Evolutionary conservation across 2,797 vertebrate genomes (phyloP), one percentile per base, ranked within the genome.

Genomic region (Brotula barbata): DNA sequence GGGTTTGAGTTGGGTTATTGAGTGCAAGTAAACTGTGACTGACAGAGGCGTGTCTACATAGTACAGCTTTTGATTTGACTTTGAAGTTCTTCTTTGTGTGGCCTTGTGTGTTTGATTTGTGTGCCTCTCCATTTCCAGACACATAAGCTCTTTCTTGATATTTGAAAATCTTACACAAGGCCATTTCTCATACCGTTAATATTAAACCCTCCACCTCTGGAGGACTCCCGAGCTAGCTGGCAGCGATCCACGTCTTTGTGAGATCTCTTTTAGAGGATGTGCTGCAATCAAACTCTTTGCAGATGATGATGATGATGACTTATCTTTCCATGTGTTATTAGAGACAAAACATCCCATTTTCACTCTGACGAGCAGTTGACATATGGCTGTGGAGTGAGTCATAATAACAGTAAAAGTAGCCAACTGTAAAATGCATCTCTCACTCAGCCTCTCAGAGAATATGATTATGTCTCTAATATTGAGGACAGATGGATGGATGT

Each of bases 371-470:
- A 70, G 62, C 73, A 64, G 60, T 61, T 71, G 72, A 75, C 77
- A 82, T 77, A 74, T 75, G 72, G 78, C 71, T 67, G 69, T 40
- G 39, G 53, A 45, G 45, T 80, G 77, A 86, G 68, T 85, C 77
- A 82, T 66, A 57, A 76, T 70, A 75, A 47, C 47, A 55, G 68
- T 60, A 58, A 81, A 77, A 56, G 70, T 45, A 46, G 71, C 75
- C 75, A 78, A 73, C 19, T 68, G 60, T 69, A 65, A 62, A 71
- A 75, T 67, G 66, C 66, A 60, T 44, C 73, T 57, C 63, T 71
- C 68, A 58, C 64, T 66, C 55, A 66, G 37, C 42, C 60, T 75
- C 66, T 39, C 67, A 31, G 31, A 53, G 65, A 59, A 68, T 55
- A 45, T 46, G 57, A 77, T 73, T 49, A 73, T 19, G 50, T 46